Base-by-base conservation (phyloP, 1,140 invertebrate genomes). In the Brachionus sp. region DNA sequence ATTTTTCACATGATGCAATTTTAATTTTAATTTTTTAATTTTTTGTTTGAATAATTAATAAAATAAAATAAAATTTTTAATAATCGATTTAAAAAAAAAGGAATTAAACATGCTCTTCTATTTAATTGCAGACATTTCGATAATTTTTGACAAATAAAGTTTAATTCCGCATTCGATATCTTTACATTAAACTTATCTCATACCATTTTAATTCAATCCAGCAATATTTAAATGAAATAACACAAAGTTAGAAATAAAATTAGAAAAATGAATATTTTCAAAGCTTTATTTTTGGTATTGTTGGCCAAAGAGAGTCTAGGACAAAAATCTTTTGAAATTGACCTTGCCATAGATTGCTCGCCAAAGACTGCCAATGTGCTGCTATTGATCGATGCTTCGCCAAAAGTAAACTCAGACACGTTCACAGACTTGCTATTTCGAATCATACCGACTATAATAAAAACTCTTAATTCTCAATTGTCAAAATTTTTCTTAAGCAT, bases 401-500 rank as follows among this genome's bases (percentile, higher is more conserved):
- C 39, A 29, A 75, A 46, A 35, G 44, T 75, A 25, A 16, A 75
- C 5, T n/a, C 70, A 46, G 25, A 75, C n/a, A 75, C 70, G 25
- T 75, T 75, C 16, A 46, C 39, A 23, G 70, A 75, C 44, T 25
- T 75, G 7, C 19, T 46, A 1, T 46, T 19, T 75, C 37, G 39
- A 12, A 25, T 75, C 2, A 75, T 75, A 46, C 70, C 70, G n/a
- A 46, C 9, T 6, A 75, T 75, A 29, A 75, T 75, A 10, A 19
- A 75, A 29, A 75, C 16, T 7, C 25, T 46, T 29, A 35, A 75
- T 23, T 10, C 19, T 29, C 19, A 35, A 10, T 44, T 46, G 4
- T 75, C 42, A 10, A 29, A 75, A 29, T 44, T 75, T 29, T 75
- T 75, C 10, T 12, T 75, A 12, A 46, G 70, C 44, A 75, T 75